Percentiles rank a stretch among this genome's conserved stretches.
Conservation (phyloP, 2,888 invertebrate species). For the Chymomyza amoena region DNA sequence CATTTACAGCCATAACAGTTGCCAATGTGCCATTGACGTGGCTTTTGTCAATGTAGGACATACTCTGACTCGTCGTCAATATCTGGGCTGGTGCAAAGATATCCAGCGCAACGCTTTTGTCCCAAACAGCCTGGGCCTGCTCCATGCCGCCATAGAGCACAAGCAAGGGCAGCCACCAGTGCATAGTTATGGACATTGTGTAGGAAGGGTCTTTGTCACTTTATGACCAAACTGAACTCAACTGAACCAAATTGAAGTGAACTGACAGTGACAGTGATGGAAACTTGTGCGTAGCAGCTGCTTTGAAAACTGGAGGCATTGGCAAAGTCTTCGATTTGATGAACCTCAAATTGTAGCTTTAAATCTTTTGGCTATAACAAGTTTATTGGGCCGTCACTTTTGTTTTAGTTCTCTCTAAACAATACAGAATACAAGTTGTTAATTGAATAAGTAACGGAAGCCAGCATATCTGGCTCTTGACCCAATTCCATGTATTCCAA, state of each 20-base stretch:
- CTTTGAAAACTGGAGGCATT: neutral
- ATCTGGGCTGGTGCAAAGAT: slow-evolving; percentile 30
- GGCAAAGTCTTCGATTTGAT: neutral
- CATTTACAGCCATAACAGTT: slow-evolving; percentile 7
- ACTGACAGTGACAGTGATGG: neutral
- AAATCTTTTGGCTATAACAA: slow-evolving; percentile 19
- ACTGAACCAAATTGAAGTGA: neutral
- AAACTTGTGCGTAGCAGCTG: neutral
- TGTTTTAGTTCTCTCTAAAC: neutral
- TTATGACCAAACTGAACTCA: neutral
- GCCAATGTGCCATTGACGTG: slow-evolving; percentile 53
- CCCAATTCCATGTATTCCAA: slow-evolving; percentile 30
- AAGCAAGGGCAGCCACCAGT: neutral
- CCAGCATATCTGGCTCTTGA: slow-evolving; percentile 24
- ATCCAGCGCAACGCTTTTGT: slow-evolving; percentile 34
- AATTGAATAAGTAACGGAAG: slow-evolving; percentile 54
- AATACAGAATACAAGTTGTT: slow-evolving; percentile 40
- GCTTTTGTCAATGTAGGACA: slow-evolving; percentile 5
- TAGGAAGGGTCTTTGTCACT: neutral
- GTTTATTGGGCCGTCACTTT: slow-evolving; percentile 17
- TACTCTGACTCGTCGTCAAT: slow-evolving; percentile 25
- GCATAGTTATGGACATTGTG: neutral
- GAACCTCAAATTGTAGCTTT: neutral
- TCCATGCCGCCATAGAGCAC: neutral
- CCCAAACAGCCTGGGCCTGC: slow-evolving; percentile 7